Percentiles rank a stretch among this genome's conserved stretches.
Evolutionary conservation across 2,888 invertebrate genomes (phyloP).

Genomic region (Lathronympha strigana): DNA sequence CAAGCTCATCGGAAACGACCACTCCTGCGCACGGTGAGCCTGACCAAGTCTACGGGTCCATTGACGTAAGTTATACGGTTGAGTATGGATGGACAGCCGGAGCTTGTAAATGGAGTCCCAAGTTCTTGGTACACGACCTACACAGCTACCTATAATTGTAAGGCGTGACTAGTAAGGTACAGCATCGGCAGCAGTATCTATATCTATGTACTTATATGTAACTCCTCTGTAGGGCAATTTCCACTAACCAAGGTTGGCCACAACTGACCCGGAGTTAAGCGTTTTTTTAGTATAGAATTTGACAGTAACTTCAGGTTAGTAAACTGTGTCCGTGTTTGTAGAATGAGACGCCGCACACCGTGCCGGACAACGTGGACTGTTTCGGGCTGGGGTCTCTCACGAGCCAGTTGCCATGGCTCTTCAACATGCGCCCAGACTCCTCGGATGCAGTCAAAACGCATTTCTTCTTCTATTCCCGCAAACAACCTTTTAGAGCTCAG

Average conservation of each 20-base stretch:
- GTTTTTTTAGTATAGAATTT: too few relatives aligned
- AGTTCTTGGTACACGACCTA: too few relatives aligned
- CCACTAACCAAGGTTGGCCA: too few relatives aligned
- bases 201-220: too few relatives aligned
- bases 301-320: too few relatives aligned
- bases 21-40: constrained; percentile 40
- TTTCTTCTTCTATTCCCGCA: constrained; percentile 78
- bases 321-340: constrained; percentile 7
- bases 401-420: constrained; percentile 63
- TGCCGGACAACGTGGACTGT: constrained; percentile 73
- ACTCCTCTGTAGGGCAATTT: too few relatives aligned
- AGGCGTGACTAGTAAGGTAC: too few relatives aligned
- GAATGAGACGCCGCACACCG: constrained; percentile 40
- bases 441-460: constrained; percentile 74
- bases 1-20: constrained; percentile 44
- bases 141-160: too few relatives aligned
- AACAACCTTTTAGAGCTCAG: constrained; percentile 66
- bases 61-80: constrained; percentile 47
- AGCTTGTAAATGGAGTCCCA: too few relatives aligned
- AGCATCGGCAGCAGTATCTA: too few relatives aligned
- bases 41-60: constrained; percentile 45
- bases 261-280: too few relatives aligned
- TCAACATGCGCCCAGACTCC: constrained; percentile 73
- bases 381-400: constrained; percentile 79
- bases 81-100: background rate